Evolutionary conservation across 2,113 vertebrate species (phyloP).

Genomic region (Lichenostomus cassidix): DNA sequence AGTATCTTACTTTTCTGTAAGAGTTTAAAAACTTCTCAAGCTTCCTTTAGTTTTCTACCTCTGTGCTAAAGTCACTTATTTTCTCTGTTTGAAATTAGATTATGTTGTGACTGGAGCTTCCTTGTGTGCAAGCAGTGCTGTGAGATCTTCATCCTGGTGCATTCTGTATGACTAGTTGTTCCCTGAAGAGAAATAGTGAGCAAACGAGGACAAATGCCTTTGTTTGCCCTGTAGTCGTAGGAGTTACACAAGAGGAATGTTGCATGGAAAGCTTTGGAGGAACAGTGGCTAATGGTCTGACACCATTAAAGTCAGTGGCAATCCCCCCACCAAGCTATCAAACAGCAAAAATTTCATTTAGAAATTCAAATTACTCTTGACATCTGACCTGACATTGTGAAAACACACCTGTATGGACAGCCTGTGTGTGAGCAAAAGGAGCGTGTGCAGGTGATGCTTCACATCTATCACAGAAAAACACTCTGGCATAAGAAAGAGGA

Average conservation of each 20-base stretch:
- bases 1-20: not conserved
- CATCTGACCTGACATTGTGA: not conserved
- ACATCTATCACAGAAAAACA: not conserved
- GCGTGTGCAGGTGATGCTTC: not conserved
- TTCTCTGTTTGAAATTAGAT: not conserved
- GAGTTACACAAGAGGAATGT: not conserved
- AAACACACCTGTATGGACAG: not conserved
- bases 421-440: not conserved
- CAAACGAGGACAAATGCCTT: not conserved
- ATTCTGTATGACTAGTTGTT: not conserved
- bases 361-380: not conserved
- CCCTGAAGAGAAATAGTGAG: not conserved
- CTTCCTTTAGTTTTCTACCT: not conserved
- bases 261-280: not conserved
- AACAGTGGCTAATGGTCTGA: not conserved
- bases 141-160: not conserved
- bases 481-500: not conserved
- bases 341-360: not conserved
- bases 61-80: not conserved
- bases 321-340: not conserved
- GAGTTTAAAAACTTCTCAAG: not conserved
- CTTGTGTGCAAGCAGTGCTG: not conserved
- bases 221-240: not conserved
- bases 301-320: not conserved
- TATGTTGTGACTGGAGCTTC: not conserved